Percentiles rank a stretch among this genome's conserved stretches.
These are phyloP conservation scores for Incurvaria masculella DNA, from an alignment of 2,888 invertebrate species.

Conservation along the genomic window DNA sequence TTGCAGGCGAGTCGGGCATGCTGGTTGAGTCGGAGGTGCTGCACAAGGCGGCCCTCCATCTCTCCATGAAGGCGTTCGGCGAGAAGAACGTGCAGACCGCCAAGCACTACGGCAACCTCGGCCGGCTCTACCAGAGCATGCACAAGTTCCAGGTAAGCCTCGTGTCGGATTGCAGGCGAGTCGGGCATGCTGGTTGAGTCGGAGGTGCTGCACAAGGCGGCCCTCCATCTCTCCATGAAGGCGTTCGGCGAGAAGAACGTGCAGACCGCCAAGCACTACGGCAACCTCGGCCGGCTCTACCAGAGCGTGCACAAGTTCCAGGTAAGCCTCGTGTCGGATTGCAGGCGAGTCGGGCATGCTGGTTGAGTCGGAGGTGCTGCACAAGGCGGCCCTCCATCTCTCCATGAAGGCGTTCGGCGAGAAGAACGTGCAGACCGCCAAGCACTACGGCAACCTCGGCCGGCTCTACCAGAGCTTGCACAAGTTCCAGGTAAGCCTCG, in stretches of 20 bases:
- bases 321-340: no score
- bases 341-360: constrained; percentile 65
- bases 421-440: constrained; percentile 92
- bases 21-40: constrained; percentile 78
- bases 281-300: constrained; percentile 90
- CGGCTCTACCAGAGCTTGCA: constrained; percentile 93
- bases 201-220: constrained; percentile 79
- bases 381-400: constrained; percentile 76
- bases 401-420: constrained; percentile 86
- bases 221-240: constrained; percentile 72
- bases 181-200: constrained; percentile 71
- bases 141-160: constrained; percentile 69
- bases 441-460: constrained; percentile 93
- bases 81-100: constrained; percentile 94
- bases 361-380: constrained; percentile 77
- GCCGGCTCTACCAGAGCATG: constrained; percentile 93
- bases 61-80: constrained; percentile 82
- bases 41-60: constrained; percentile 76
- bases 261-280: constrained; percentile 92
- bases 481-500: constrained; percentile 70
- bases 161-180: no score
- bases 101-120: constrained; percentile 94
- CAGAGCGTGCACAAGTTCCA: constrained; percentile 88
- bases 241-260: constrained; percentile 92
- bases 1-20: constrained; percentile 61